phyloP scores from a whole-genome alignment of 2,888 invertebrate genomes.

The Trissonchulus sp. region DNA sequence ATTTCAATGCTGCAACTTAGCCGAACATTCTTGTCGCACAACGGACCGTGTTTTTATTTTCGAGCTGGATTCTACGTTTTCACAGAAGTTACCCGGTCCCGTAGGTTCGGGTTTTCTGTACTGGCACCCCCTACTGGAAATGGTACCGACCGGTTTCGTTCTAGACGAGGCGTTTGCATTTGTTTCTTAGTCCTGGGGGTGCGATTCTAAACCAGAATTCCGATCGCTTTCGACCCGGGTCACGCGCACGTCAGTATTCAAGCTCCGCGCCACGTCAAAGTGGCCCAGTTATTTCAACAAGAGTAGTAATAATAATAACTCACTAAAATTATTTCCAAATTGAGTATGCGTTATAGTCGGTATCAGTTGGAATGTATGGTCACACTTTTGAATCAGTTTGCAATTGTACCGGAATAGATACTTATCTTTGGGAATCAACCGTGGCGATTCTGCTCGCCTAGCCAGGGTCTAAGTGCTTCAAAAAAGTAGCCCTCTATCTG shows the following conservation, averaged over 20 bases:
- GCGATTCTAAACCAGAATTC: slow-evolving; percentile 19
- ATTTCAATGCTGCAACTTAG: slow-evolving; percentile 12
- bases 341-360: neutral
- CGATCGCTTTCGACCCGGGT: neutral
- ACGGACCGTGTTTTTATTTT: slow-evolving; percentile 22
- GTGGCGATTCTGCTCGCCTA: neutral
- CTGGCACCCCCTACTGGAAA: slow-evolving; percentile 11
- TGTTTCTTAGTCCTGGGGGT: slow-evolving; percentile 15
- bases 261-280: neutral
- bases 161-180: slow-evolving; percentile 15
- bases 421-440: neutral
- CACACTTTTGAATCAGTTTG: slow-evolving; percentile 5
- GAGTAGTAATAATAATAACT: neutral
- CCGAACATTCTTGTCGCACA: slow-evolving; percentile 12
- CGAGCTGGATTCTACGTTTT: neutral
- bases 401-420: slow-evolving; percentile 23
- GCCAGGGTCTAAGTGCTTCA: slow-evolving; percentile 1
- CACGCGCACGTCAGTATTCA: slow-evolving; percentile 23
- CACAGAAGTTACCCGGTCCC: slow-evolving; percentile 18
- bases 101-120: slow-evolving; percentile 21
- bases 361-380: slow-evolving; percentile 23
- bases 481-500: neutral
- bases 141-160: neutral
- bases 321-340: neutral
- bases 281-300: neutral